Base-by-base conservation (phyloP, 2,113 vertebrate genomes). In the Oxygymnocypris stewartii region DNA sequence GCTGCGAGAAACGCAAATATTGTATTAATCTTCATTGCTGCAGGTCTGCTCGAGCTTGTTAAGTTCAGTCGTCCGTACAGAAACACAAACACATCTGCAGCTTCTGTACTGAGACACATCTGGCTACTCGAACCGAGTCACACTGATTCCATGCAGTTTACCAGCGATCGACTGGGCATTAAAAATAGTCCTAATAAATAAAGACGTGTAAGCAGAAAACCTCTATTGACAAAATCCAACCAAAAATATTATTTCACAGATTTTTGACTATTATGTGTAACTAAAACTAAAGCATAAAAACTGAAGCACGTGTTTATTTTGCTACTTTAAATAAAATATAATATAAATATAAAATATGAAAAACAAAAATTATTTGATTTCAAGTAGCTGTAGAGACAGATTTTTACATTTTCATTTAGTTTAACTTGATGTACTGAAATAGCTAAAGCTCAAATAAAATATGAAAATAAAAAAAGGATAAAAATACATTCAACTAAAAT, bases 51-150 rank as follows among this genome's bases (percentile, higher is more conserved):
- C 7, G 0, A 81, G 47, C 37, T 54, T 59, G 51, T 63, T 5
- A 9, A 79, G 49, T 77, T 85, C 57, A 77, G 9, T 71, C 23
- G 25, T 74, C 37, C 63, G 20, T 59, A 37, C 28, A 74, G 83
- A 75, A 82, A 59, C 14, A 63, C 35, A 87, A 84, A 87, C 84
- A 74, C 51, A 18, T 65, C 7, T 76, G 40, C 14, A 23, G 42
- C 9, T 77, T 31, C 31, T 85, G 31, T 78, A 13, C 47, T 13
- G 49, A 54, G 51, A 16, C 51, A 54, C 0, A 54, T 54, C 51
- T 54, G 51, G 18, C 65, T 67, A 71, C 16, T 16, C 2, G 2
- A n/a, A 8, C 57, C 10, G 23, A n/a, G 7, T 2, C 3, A n/a
- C 8, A 10, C 6, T n/a, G 57, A 23, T 23, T 59, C 8, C 57